Conservation (phyloP, 2,797 vertebrate species). For the Leptoclinus maculatus region DNA sequence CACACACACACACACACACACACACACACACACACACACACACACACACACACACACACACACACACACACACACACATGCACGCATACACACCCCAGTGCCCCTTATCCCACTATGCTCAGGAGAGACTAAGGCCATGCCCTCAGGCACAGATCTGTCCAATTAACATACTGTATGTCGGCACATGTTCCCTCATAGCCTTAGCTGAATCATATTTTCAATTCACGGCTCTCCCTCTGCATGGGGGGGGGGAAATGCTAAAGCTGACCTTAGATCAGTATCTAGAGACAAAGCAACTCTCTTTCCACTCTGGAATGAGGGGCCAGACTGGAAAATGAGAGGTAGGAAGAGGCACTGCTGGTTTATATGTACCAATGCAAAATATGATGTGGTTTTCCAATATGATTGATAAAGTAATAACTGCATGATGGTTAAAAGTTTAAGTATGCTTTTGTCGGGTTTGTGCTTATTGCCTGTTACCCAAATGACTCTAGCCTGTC, state of each 20-base stretch:
- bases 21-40: conserved; percentile 18
- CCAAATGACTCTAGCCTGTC: conserved; percentile 23
- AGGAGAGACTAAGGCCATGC: conserved; percentile 65
- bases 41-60: too few relatives aligned
- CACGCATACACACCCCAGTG: conserved; percentile 46
- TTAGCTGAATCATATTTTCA: conserved; percentile 58
- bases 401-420: conserved; percentile 32
- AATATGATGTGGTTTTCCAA: conserved; percentile 24
- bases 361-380: conserved; percentile 50
- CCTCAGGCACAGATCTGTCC: conserved; percentile 60
- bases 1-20: conserved; percentile 14
- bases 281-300: conserved; percentile 42
- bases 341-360: conserved; percentile 27
- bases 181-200: conserved; percentile 49
- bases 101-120: conserved; percentile 69
- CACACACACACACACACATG: not conserved
- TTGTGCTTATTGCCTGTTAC: conserved; percentile 46
- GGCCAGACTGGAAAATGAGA: conserved; percentile 12
- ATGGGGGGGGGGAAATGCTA: conserved; percentile 50
- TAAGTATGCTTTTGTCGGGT: conserved; percentile 28
- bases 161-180: conserved; percentile 66
- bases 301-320: conserved; percentile 10
- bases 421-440: conserved; percentile 38
- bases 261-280: conserved; percentile 63
- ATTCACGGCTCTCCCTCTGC: conserved; percentile 34